A percentile compares a stretch with the other conserved stretches of the same genome.
These are phyloP conservation scores for Biston stratarius DNA, from an alignment of 2,888 invertebrate species.

Conservation along the genomic window DNA sequence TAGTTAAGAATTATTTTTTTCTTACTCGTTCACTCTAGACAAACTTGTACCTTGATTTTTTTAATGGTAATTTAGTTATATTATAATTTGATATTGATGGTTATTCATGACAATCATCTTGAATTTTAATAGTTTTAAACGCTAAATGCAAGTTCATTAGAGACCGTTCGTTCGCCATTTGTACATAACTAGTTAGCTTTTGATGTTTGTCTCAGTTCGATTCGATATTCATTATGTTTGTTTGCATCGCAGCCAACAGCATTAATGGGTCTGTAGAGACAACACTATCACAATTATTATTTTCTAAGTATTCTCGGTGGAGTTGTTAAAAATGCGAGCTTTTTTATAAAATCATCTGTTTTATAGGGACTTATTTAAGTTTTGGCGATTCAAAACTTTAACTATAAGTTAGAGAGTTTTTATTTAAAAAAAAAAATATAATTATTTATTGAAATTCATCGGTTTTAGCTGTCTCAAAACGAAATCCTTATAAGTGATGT, in stretches of 20 bases:
- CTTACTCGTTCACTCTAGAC: slow-evolving; percentile 76
- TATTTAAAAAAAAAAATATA: slow-evolving; percentile 56
- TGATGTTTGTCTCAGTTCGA: slow-evolving; percentile 71
- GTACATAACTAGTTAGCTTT: slow-evolving; percentile 67
- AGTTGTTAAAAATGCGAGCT: slow-evolving; percentile 57
- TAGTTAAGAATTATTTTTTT: slow-evolving; percentile 75
- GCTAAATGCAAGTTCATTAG: slow-evolving; percentile 46
- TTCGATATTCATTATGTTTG: slow-evolving; percentile 77
- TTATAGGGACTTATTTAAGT: slow-evolving; percentile 84
- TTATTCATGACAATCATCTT: slow-evolving; percentile 80
- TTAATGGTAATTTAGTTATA: slow-evolving; percentile 77
- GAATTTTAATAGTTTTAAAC: slow-evolving; percentile 54
- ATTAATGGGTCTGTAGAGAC: slow-evolving; percentile 72
- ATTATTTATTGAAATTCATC: slow-evolving; percentile 78
- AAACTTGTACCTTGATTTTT: slow-evolving; percentile 84
- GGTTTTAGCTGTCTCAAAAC: slow-evolving; percentile 72
- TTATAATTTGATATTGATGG: slow-evolving; percentile 78
- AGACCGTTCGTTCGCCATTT: slow-evolving; percentile 51
- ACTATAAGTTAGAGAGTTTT: slow-evolving; percentile 85
- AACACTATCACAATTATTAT: slow-evolving; percentile 49
- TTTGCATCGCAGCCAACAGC: slow-evolving; percentile 78
- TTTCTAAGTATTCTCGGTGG: slow-evolving; percentile 33
- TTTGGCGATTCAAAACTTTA: slow-evolving; percentile 85
- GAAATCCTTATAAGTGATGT: slow-evolving; percentile 61
- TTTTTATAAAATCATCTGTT: slow-evolving; percentile 67